Base-by-base conservation (phyloP, 2,113 vertebrate genomes). In the Bufo gargarizans region DNA sequence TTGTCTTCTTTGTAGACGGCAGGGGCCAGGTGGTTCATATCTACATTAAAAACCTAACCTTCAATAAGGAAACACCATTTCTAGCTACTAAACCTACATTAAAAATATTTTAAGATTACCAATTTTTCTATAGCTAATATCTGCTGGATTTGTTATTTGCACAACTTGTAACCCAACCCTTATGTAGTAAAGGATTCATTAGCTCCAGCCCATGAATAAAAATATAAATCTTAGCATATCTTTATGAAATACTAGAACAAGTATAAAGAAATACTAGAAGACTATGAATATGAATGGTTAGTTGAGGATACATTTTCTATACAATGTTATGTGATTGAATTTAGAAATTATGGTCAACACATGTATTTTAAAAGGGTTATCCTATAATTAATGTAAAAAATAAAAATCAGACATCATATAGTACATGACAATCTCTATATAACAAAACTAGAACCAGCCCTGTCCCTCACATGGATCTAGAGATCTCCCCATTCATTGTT, bases 51-150 rank as follows among this genome's bases (percentile, higher is more conserved):
- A 55, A 33, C 50, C 63, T 84, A 84, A 84, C 63, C 67, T 71
- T 84, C 16, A 84, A 84, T 84, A 84, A 84, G 71, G 82, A 84
- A 84, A 84, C 82, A 84, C 82, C 82, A 84, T 84, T 71, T 84
- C 61, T 84, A 84, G 49, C 45, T 65, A 53, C 50, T 71, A 71
- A 71, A 84, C 50, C 47, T 50, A 65, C 20, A 69, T 84, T 69
- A 84, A 84, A 71, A 55, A 84, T 84, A 84, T 84, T 82, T 82
- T 71, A 84, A 69, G 63, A 71, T 71, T 33, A 84, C 82, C 82
- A 84, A 16, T 84, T 84, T 84, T 84, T 71, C 50, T 71, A 50
- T 84, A 71, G 63, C 20, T 71, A 84, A 55, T 84, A 71, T 83
- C 14, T 67, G 81, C 58, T 22, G 81, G 61, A 50, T 83, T 83